These are phyloP conservation scores for Vidua macroura DNA, from an alignment of 2,113 vertebrate species.

Conservation along the genomic window DNA sequence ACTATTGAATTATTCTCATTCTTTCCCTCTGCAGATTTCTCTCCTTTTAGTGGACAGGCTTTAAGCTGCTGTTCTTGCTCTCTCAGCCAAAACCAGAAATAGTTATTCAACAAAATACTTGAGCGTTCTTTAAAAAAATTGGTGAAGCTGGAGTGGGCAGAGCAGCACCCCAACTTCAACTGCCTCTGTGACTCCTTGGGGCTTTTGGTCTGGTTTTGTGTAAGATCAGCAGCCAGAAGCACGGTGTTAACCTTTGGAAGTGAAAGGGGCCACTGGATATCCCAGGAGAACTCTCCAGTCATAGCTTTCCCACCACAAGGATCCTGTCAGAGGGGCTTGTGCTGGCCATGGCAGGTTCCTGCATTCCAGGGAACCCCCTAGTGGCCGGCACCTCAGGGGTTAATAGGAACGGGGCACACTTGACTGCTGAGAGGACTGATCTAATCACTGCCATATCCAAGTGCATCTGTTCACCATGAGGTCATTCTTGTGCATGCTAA, in stretches of 20 bases:
- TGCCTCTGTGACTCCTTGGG: not conserved
- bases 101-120: not conserved
- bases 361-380: not conserved
- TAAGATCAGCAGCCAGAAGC: not conserved
- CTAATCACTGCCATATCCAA: constrained; percentile 82
- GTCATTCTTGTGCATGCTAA: constrained; percentile 84
- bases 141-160: not conserved
- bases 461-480: constrained; percentile 86
- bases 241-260: not conserved
- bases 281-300: not conserved
- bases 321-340: not conserved
- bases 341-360: not conserved
- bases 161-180: not conserved
- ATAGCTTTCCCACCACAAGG: not conserved
- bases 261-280: not conserved
- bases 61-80: not conserved
- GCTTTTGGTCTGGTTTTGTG: not conserved
- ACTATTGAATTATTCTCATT: constrained; percentile 60
- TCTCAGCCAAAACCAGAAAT: not conserved
- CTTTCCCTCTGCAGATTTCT: constrained; percentile 55
- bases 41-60: not conserved
- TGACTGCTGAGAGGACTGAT: constrained; percentile 80
- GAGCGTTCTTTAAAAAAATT: not conserved
- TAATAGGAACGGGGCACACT: constrained; percentile 74
- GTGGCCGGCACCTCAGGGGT: constrained; percentile 51